Conservation (phyloP, 1,140 invertebrate genomes). For the Hesperophylax magnus region DNA sequence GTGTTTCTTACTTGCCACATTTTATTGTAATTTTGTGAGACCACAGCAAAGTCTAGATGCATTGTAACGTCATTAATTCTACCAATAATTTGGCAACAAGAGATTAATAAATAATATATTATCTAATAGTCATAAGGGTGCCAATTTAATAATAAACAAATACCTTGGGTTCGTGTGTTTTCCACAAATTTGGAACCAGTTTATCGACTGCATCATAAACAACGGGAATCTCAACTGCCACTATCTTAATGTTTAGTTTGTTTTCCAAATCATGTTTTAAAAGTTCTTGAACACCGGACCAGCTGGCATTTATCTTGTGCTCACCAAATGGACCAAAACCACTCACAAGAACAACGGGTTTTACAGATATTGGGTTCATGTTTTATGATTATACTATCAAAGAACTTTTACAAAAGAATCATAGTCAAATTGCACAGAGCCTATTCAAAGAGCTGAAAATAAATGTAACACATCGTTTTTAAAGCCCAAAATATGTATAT, state of each 20-base stretch:
- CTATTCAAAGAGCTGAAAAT: too few species aligned
- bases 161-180: constrained; percentile 76
- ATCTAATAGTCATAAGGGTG: background rate
- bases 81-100: too few species aligned
- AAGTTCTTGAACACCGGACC: constrained; percentile 80
- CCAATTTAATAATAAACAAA: background rate
- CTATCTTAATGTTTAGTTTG: constrained; percentile 70
- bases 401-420: too few species aligned
- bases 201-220: constrained; percentile 75
- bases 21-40: too few species aligned
- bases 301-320: constrained; percentile 82
- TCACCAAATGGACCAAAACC: constrained; percentile 83
- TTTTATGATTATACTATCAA: too few species aligned
- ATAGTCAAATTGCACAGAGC: too few species aligned
- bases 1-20: too few species aligned
- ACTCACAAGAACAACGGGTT: constrained; percentile 72
- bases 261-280: constrained; percentile 66
- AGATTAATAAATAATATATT: background rate
- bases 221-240: constrained; percentile 77
- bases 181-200: constrained; percentile 76
- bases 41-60: too few species aligned
- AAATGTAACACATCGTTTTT: too few species aligned
- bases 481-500: too few species aligned
- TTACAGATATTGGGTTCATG: constrained; percentile 28
- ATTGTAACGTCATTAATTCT: too few species aligned